Percentiles rank a stretch among this genome's conserved stretches.
Conservation (phyloP, 2,888 invertebrate species). For the Idaea aversata region DNA sequence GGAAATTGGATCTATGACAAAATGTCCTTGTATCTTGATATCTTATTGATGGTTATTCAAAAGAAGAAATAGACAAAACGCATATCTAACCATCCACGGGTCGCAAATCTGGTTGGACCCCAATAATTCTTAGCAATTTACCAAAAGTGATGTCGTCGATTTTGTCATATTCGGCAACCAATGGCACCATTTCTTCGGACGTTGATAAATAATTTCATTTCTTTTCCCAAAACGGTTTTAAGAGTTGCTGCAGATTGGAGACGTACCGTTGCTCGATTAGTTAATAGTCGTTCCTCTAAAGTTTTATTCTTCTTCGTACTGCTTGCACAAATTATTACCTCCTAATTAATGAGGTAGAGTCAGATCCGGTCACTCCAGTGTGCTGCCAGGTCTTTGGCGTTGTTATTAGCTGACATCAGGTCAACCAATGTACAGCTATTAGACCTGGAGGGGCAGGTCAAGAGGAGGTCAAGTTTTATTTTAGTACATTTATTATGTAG, state of each 20-base stretch:
- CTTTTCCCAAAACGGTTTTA: conserved; percentile 43
- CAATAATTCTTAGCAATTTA: conserved; percentile 55
- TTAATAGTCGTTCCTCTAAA: not conserved
- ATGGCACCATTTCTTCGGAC: conserved; percentile 49
- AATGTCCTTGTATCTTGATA: conserved; percentile 1
- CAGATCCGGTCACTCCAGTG: no score
- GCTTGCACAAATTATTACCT: no score
- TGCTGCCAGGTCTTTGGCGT: no score
- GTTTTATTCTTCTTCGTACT: not conserved
- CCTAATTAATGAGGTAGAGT: no score
- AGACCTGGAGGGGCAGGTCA: no score
- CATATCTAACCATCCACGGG: conserved; percentile 28
- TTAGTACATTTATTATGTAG: no score
- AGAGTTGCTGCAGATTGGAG: conserved; percentile 14
- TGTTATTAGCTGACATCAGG: no score
- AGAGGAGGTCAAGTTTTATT: no score
- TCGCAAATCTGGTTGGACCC: conserved; percentile 44
- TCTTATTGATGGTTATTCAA: conserved; percentile 6
- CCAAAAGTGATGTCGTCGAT: conserved; percentile 47
- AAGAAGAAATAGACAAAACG: conserved; percentile 16
- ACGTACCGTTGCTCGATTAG: not conserved
- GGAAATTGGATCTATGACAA: not conserved
- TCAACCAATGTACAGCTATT: no score
- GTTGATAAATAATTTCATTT: conserved; percentile 71
- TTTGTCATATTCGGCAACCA: conserved; percentile 41